phyloP scores from a whole-genome alignment of 1,140 invertebrate species.

The Nasonia giraulti region DNA sequence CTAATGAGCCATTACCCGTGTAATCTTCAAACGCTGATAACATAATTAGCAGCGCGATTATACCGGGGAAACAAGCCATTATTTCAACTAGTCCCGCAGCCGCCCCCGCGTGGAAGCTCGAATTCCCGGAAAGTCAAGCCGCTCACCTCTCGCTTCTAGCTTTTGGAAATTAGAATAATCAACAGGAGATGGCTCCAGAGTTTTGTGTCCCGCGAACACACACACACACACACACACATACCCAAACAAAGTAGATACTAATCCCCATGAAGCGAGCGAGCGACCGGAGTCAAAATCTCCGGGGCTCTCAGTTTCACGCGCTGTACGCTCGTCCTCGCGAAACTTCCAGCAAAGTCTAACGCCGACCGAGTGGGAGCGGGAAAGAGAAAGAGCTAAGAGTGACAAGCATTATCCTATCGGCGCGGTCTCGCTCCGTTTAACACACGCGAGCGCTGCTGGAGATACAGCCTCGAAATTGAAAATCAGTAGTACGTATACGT shows the following conservation, averaged over 20 bases:
- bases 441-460: not conserved
- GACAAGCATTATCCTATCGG: slow-evolving; percentile 45
- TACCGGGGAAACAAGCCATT: not conserved
- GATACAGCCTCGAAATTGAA: slow-evolving; percentile 19
- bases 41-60: slow-evolving; percentile 1
- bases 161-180: slow-evolving; percentile 50
- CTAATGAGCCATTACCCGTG: not conserved
- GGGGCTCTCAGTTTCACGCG: not conserved
- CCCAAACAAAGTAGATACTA: not conserved
- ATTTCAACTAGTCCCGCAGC: not conserved
- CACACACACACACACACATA: not conserved
- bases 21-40: not conserved
- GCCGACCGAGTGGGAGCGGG: not conserved
- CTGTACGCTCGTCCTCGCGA: not conserved
- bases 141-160: not conserved
- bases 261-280: not conserved
- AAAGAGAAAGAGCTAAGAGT: not conserved
- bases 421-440: slow-evolving; percentile 33
- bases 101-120: no score
- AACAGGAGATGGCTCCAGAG: not conserved
- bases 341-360: not conserved
- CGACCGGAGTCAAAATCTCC: not conserved
- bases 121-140: not conserved
- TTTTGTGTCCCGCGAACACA: not conserved
- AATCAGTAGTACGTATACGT: not conserved